Percentiles rank a stretch among this genome's conserved stretches.
Evolutionary conservation across 2,888 invertebrate species (phyloP).

Genomic region (Frankliniella intonsa): DNA sequence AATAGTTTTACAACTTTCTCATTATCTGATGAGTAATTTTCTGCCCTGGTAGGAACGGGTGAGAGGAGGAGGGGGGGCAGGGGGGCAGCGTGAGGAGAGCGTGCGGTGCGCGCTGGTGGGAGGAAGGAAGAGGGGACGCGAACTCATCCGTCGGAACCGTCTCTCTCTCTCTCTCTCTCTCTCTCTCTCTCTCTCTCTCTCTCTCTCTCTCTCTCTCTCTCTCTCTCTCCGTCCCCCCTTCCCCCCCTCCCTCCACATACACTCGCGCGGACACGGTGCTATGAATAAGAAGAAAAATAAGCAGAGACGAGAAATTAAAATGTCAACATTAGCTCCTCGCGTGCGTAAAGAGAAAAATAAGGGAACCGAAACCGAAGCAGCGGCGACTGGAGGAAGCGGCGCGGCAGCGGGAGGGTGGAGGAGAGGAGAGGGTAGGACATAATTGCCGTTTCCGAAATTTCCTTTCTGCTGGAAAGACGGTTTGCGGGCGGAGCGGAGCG

Average conservation of each 20-base stretch:
- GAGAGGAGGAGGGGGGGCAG: background rate
- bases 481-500: background rate
- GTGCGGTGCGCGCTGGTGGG: background rate
- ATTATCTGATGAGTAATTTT: slow-evolving; percentile 27
- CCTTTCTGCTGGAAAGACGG: background rate
- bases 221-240: too few species aligned
- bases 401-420: background rate
- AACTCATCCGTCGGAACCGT: background rate
- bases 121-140: background rate
- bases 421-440: background rate
- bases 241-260: background rate
- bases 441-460: slow-evolving; percentile 14
- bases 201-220: too few species aligned
- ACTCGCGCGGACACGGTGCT: background rate
- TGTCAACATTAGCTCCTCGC: slow-evolving; percentile 15
- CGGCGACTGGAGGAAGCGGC: background rate
- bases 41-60: slow-evolving; percentile 12
- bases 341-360: background rate
- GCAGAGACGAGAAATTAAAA: slow-evolving; percentile 11
- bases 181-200: too few species aligned
- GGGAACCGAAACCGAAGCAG: background rate
- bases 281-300: background rate
- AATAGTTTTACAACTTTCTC: slow-evolving; percentile 27
- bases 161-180: background rate
- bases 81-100: background rate